Percentiles rank a stretch among this genome's conserved stretches.
Conservation (phyloP, 2,113 vertebrate genomes). For the Astatoreochromis straeleni region DNA sequence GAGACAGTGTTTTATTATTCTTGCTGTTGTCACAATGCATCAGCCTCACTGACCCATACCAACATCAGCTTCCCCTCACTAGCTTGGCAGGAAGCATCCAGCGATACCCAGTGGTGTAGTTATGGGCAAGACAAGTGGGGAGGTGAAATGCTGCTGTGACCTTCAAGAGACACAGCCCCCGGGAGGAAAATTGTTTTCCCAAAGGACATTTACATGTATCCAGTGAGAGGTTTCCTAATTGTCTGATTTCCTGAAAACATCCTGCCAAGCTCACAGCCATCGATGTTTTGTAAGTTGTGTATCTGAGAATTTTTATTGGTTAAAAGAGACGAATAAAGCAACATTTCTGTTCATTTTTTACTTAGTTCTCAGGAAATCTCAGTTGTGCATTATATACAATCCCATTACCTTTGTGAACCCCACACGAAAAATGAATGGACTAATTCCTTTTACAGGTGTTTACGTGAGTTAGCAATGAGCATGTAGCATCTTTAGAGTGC, state of each 20-base stretch:
- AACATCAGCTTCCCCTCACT: background rate
- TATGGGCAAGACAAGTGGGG: background rate
- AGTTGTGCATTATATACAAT: background rate
- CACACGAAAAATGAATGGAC: background rate
- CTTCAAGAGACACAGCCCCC: conserved; percentile 47
- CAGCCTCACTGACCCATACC: background rate
- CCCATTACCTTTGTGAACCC: background rate
- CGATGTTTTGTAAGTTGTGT: background rate
- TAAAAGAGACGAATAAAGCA: background rate
- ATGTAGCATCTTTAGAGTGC: background rate
- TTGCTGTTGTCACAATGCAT: conserved; percentile 17
- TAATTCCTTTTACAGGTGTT: background rate
- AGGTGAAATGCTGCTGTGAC: conserved; percentile 43
- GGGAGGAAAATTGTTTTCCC: conserved; percentile 8
- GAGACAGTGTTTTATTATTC: conserved; percentile 29
- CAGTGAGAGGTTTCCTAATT: conserved; percentile 24
- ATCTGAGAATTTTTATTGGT: background rate
- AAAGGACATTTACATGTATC: conserved; percentile 34
- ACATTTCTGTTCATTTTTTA: background rate
- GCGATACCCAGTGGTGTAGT: conserved; percentile 12
- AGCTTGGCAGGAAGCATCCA: conserved; percentile 13
- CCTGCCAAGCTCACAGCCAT: background rate
- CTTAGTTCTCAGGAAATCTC: background rate
- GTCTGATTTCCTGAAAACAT: conserved; percentile 16
- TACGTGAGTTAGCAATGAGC: background rate